These are phyloP conservation scores for Ferdinandea cuprea DNA, from an alignment of 2,888 invertebrate species.

Conservation along the genomic window DNA sequence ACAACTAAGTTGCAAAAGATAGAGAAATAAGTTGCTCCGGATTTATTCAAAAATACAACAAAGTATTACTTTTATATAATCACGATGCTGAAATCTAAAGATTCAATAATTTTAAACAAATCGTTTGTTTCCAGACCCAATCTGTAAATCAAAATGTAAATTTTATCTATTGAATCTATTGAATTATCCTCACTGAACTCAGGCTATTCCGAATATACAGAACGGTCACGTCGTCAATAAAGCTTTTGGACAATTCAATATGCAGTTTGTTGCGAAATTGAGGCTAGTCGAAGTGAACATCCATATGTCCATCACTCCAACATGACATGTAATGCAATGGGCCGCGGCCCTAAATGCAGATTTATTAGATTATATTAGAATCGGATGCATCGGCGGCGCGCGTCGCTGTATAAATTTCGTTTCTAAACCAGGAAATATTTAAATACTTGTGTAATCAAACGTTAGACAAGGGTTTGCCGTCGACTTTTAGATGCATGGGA, in stretches of 20 bases:
- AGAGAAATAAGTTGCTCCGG: too few relatives aligned
- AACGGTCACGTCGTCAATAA: neutral
- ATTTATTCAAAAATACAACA: neutral
- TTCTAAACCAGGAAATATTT: slow-evolving; percentile 67
- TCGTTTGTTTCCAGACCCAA: too few relatives aligned
- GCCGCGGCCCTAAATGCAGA: slow-evolving; percentile 55
- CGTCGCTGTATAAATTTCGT: slow-evolving; percentile 34
- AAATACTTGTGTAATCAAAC: slow-evolving; percentile 33
- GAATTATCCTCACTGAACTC: slow-evolving; percentile 3
- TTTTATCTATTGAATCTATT: neutral
- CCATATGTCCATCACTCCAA: slow-evolving; percentile 31
- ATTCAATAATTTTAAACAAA: too few relatives aligned
- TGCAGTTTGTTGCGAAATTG: slow-evolving; percentile 61
- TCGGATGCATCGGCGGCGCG: slow-evolving; percentile 36
- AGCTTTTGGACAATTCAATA: neutral
- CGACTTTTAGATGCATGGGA: slow-evolving; percentile 44
- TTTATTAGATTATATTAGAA: slow-evolving; percentile 42
- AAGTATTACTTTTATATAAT: neutral
- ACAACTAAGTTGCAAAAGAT: too few relatives aligned
- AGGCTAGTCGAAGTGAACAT: slow-evolving; percentile 52
- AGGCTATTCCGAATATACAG: neutral
- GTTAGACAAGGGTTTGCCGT: slow-evolving; percentile 21
- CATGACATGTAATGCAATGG: slow-evolving; percentile 26
- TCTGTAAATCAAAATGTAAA: neutral
- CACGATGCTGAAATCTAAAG: too few relatives aligned